Evolutionary conservation across 2,797 vertebrate genomes (phyloP).

Genomic region (Coranthus polyacanthus): DNA sequence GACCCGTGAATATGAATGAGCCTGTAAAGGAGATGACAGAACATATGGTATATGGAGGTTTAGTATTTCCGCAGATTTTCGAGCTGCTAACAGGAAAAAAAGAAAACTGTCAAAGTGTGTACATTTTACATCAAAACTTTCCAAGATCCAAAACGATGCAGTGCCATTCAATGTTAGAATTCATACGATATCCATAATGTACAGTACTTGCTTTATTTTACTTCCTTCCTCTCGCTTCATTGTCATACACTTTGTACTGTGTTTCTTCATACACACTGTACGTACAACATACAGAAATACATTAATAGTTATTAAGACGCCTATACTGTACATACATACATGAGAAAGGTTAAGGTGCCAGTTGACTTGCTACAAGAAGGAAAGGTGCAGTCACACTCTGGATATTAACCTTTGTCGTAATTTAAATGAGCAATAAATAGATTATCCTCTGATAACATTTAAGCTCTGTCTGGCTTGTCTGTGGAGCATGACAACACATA

Average conservation of each 20-base stretch:
- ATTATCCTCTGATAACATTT: slow-evolving; percentile 25
- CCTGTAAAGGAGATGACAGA: slow-evolving; percentile 12
- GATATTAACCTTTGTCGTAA: slow-evolving; percentile 6
- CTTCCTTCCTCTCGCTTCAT: too few relatives aligned
- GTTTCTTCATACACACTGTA: not conserved
- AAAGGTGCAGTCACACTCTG: slow-evolving; percentile 1
- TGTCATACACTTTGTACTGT: too few relatives aligned
- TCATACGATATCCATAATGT: too few relatives aligned
- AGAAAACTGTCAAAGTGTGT: not conserved
- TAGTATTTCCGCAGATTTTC: not conserved
- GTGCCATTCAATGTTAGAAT: too few relatives aligned
- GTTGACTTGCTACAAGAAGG: too few relatives aligned
- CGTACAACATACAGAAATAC: slow-evolving; percentile 1
- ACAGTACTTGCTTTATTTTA: too few relatives aligned
- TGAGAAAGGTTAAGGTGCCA: not conserved
- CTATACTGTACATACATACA: not conserved
- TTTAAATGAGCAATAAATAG: slow-evolving; percentile 27
- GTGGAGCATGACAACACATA: slow-evolving; percentile 56
- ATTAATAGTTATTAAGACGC: slow-evolving; percentile 2
- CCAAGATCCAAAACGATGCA: too few relatives aligned
- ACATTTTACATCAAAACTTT: too few relatives aligned
- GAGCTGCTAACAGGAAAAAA: not conserved
- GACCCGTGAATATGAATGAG: slow-evolving; percentile 25
- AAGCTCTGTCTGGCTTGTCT: slow-evolving; percentile 32
- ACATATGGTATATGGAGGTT: slow-evolving; percentile 5